Evolutionary conservation across 2,797 vertebrate species (phyloP).

Genomic region (Lemur catta): DNA sequence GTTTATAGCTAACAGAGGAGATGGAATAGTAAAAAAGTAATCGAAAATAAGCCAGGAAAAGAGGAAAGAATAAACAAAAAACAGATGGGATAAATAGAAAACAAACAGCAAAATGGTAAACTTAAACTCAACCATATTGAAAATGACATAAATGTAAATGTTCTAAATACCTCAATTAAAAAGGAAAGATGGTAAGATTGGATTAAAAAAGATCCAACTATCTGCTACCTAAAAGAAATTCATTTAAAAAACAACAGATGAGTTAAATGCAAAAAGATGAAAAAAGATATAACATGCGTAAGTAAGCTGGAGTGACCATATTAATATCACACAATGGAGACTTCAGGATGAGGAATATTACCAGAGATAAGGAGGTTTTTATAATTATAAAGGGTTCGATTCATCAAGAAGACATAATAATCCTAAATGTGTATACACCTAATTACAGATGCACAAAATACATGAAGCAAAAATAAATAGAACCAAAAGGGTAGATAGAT

Average conservation of each 20-base stretch:
- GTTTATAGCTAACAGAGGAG: conserved; percentile 13
- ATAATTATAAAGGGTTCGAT: neutral
- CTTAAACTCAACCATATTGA: conserved; percentile 30
- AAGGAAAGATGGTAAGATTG: conserved; percentile 2
- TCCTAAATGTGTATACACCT: neutral
- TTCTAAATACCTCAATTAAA: conserved; percentile 41
- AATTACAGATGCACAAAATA: neutral
- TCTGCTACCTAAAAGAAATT: neutral
- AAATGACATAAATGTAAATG: conserved; percentile 38
- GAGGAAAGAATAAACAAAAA: conserved; percentile 41
- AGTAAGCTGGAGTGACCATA: neutral
- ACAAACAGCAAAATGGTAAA: conserved; percentile 18
- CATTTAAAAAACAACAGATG: neutral
- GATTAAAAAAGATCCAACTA: neutral
- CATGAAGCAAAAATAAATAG: conserved; percentile 27
- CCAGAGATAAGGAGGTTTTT: neutral
- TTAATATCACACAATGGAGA: neutral
- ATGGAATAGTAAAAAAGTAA: conserved; percentile 26
- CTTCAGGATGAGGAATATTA: neutral
- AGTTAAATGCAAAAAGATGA: neutral
- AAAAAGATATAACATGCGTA: neutral
- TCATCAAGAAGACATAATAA: neutral
- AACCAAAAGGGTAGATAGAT: neutral
- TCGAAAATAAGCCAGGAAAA: conserved; percentile 17
- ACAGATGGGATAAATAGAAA: conserved; percentile 28